phyloP scores from a whole-genome alignment of 2,113 vertebrate genomes.

The Podilymbus podiceps region DNA sequence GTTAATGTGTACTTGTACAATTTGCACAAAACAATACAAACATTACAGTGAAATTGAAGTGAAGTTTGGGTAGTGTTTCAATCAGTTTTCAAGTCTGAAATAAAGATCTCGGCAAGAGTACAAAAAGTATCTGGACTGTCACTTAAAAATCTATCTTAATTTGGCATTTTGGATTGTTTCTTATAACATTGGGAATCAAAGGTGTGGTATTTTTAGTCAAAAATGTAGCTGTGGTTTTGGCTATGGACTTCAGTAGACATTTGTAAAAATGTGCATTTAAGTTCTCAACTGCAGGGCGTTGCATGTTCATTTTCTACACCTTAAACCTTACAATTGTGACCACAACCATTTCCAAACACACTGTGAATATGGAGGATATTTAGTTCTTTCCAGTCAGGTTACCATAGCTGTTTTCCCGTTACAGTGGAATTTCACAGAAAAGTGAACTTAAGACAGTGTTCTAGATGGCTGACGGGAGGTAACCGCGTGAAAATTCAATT shows the following conservation, averaged over 20 bases:
- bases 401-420: background rate
- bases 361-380: background rate
- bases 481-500: background rate
- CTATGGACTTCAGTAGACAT: background rate
- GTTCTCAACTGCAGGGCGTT: background rate
- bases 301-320: background rate
- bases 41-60: background rate
- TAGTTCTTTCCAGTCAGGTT: background rate
- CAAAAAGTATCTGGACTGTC: background rate
- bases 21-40: background rate
- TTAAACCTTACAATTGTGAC: background rate
- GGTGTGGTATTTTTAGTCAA: background rate
- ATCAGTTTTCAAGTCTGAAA: background rate
- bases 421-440: background rate
- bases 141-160: background rate
- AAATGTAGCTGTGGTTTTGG: background rate
- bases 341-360: background rate
- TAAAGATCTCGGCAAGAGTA: background rate
- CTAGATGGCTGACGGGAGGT: background rate
- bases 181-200: background rate
- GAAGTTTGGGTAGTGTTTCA: background rate
- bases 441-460: background rate
- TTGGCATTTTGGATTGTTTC: background rate
- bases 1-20: background rate
- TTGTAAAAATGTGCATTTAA: background rate